Evolutionary conservation across 2,113 vertebrate species (phyloP).

Genomic region (Okapia johnstoni): DNA sequence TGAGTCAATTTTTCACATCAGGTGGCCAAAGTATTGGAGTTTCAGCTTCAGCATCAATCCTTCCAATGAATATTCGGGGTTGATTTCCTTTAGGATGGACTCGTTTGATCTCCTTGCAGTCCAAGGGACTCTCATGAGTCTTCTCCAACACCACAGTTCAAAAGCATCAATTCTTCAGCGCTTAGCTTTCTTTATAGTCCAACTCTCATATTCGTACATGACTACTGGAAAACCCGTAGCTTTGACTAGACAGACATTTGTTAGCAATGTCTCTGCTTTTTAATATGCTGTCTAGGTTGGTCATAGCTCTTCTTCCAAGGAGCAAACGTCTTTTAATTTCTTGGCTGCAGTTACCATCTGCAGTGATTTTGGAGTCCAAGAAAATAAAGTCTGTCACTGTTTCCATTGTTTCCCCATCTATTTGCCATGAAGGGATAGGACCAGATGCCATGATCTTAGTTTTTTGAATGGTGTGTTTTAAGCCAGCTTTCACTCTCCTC

Average conservation of each 20-base stretch:
- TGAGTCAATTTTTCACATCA: neutral
- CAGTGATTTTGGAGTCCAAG: neutral
- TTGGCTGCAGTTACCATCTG: neutral
- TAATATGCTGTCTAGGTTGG: neutral
- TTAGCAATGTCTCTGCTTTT: neutral
- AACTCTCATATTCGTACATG: neutral
- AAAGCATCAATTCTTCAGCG: neutral
- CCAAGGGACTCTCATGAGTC: neutral
- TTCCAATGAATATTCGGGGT: neutral
- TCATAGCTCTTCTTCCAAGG: neutral
- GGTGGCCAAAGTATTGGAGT: neutral
- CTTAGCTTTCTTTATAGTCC: neutral
- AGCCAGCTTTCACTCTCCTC: neutral
- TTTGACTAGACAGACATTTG: neutral
- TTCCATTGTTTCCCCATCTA: neutral
- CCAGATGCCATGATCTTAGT: neutral
- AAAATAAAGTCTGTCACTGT: neutral
- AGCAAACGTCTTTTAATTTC: neutral
- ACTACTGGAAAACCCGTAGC: neutral
- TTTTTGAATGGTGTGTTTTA: neutral
- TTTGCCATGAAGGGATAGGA: neutral
- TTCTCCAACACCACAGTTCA: neutral
- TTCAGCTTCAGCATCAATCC: neutral
- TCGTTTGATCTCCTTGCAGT: neutral
- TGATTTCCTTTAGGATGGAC: neutral